Evolutionary conservation across 1,140 invertebrate genomes (phyloP), one percentile per base, ranked within the genome.

Genomic region (Vanessa tameamea): DNA sequence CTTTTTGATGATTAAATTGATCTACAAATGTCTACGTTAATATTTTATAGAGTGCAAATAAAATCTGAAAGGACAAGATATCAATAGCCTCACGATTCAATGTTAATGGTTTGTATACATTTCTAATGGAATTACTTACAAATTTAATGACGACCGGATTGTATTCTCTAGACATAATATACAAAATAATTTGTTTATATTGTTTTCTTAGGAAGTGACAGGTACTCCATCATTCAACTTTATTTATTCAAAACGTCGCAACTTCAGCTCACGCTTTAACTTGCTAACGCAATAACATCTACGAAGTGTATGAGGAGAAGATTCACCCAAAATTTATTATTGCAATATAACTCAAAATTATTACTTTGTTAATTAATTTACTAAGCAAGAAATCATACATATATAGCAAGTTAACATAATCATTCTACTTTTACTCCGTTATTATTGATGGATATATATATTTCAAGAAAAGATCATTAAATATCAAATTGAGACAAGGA

Each of bases 201-300:
- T 73, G 71, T 65, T 73, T 72, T 71, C 65, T 47, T 68, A 72
- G 64, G 53, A 37, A 63, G 65, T 65, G 73, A 72, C 77, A 65
- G 69, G 69, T 68, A 48, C 73, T 78, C 73, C 47, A 78, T 78
- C 77, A 72, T 65, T 72, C 51, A 20, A 47, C 63, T 75, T 72
- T 71, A 78, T 75, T 78, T 71, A 68, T 73, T 43, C 50, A 50
- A 59, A 51, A 68, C 50, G 72, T 61, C n/a, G 76, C 69, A 37
- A 78, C 65, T 78, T 72, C 65, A 75, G 66, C 66, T 53, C 47
- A 71, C 69, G 55, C 55, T 71, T 74, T 69, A 75, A 72, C 72
- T 68, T 47, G 12, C 47, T 55, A 47, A 63, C 23, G 50, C 57
- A 63, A 73, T 72, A 48, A 66, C 31, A 43, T 43, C 9, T 72